These are phyloP conservation scores for Phycodurus eques DNA, from an alignment of 2,113 vertebrate genomes.

Conservation along the genomic window DNA sequence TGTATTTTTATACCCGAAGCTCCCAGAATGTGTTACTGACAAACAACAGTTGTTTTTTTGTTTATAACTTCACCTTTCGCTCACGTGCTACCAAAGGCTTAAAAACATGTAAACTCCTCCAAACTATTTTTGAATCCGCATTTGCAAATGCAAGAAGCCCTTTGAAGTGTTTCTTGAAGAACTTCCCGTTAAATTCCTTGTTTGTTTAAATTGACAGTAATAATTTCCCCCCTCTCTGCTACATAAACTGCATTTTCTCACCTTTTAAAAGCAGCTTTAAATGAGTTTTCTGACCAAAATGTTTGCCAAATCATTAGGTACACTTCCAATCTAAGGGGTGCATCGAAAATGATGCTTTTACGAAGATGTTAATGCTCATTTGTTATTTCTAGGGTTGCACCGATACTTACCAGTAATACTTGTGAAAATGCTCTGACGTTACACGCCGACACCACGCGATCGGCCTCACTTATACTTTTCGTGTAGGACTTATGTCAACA, in stretches of 20 bases:
- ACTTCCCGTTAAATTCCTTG: background rate
- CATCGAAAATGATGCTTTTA: background rate
- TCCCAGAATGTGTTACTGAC: background rate
- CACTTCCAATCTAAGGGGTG: background rate
- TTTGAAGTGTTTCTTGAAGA: background rate
- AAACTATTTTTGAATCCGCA: background rate
- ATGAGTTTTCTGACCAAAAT: background rate
- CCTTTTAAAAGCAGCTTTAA: slow-evolving; percentile 3
- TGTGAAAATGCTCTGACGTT: background rate
- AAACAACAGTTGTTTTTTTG: slow-evolving; percentile 1
- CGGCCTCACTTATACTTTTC: background rate
- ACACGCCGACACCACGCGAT: background rate
- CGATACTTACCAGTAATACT: background rate
- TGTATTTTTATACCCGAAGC: background rate
- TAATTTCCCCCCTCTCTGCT: background rate
- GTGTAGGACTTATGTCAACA: background rate
- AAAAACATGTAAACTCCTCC: background rate
- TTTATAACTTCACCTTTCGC: background rate
- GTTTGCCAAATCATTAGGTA: background rate
- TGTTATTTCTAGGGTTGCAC: background rate
- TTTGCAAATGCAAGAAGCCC: background rate
- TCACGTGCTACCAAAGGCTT: background rate
- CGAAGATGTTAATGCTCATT: background rate
- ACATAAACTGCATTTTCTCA: background rate
- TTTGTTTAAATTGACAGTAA: background rate